Percentiles rank a stretch among this genome's conserved stretches.
These are phyloP conservation scores for Gephyroberyx darwinii DNA, from an alignment of 2,797 vertebrate genomes.

Conservation along the genomic window DNA sequence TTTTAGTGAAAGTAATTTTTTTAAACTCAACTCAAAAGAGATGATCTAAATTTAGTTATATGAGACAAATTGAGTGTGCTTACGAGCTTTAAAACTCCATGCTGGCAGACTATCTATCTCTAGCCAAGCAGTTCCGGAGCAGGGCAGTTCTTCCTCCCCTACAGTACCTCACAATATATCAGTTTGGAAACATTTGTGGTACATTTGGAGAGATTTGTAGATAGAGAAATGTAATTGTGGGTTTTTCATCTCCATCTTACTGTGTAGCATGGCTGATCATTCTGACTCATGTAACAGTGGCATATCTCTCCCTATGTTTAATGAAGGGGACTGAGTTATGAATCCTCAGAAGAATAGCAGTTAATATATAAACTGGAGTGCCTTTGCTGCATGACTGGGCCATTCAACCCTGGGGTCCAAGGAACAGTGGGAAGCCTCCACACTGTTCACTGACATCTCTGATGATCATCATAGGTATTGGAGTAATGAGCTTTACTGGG, in stretches of 20 bases:
- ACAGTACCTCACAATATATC: not conserved
- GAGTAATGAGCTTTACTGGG: slow-evolving; percentile 85
- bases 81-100: slow-evolving; percentile 15
- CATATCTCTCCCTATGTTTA: slow-evolving; percentile 46
- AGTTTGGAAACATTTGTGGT: not conserved
- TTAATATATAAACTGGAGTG: slow-evolving; percentile 76
- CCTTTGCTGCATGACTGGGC: slow-evolving; percentile 81
- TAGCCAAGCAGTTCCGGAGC: not conserved
- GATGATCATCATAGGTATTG: slow-evolving; percentile 83
- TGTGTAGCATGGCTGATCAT: slow-evolving; percentile 15
- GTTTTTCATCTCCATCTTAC: slow-evolving; percentile 7
- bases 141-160: not conserved
- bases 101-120: not conserved
- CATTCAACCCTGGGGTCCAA: slow-evolving; percentile 73
- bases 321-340: slow-evolving; percentile 53
- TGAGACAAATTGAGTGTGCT: slow-evolving; percentile 16
- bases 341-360: slow-evolving; percentile 69
- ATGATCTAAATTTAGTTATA: slow-evolving; percentile 2
- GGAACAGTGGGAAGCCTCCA: slow-evolving; percentile 74
- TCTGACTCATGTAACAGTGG: slow-evolving; percentile 32
- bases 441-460: slow-evolving; percentile 79
- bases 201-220: not conserved
- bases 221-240: not conserved
- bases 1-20: slow-evolving; percentile 8
- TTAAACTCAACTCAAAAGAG: slow-evolving; percentile 1